Conservation (phyloP, 1,140 invertebrate species). For the Diabrotica virgifera region DNA sequence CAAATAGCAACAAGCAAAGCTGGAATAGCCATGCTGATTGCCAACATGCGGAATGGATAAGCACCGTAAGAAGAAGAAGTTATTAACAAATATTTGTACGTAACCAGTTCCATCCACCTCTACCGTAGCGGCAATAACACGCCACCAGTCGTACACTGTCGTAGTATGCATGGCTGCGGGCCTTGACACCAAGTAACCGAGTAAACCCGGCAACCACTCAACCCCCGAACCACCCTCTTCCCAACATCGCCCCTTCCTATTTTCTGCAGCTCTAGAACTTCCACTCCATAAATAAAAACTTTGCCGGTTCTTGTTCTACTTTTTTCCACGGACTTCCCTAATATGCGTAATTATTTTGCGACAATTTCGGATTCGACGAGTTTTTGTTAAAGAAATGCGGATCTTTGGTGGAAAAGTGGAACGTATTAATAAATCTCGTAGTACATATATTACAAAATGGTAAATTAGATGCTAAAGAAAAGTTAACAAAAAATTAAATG, state of each 20-base stretch:
- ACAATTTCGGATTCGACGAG: slow-evolving; percentile 1
- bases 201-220: slow-evolving; percentile 14
- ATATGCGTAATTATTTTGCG: slow-evolving; percentile 3
- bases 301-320: slow-evolving; percentile 8
- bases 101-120: neutral
- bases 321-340: neutral
- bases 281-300: neutral
- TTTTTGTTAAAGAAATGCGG: neutral
- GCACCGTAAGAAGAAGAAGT: no score
- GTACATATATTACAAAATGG: neutral
- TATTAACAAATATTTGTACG: no score
- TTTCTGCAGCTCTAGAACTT: slow-evolving; percentile 1
- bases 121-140: slow-evolving; percentile 11
- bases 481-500: neutral
- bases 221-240: slow-evolving; percentile 1
- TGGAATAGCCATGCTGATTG: no score
- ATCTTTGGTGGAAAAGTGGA: neutral
- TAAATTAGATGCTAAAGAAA: neutral
- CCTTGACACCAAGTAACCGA: slow-evolving; percentile 17
- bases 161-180: slow-evolving; percentile 12
- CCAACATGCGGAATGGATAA: no score
- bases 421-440: no score
- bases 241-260: neutral
- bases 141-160: slow-evolving; percentile 12
- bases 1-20: no score